Conservation (phyloP, 2,888 invertebrate species). For the Standfussiana lucernea region DNA sequence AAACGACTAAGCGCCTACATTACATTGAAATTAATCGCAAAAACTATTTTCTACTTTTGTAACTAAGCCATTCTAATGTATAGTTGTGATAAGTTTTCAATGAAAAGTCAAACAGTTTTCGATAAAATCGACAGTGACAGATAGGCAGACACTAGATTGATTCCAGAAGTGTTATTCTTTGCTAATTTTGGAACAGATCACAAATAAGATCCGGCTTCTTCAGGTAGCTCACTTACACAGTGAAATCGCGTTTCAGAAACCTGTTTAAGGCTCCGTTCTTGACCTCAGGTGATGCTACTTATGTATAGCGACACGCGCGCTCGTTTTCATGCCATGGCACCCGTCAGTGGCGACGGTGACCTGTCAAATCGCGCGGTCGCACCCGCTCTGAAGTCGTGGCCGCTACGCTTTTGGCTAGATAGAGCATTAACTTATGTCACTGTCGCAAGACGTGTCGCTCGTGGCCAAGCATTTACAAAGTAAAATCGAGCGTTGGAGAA, state of each 20-base stretch:
- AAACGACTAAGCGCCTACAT: neutral
- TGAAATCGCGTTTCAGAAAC: neutral
- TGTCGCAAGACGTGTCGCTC: too few relatives aligned
- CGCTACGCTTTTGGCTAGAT: too few relatives aligned
- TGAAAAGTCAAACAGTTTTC: neutral
- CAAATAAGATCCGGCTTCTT: neutral
- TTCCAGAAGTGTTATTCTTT: slow-evolving; percentile 14
- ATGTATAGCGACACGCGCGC: neutral
- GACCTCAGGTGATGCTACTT: neutral
- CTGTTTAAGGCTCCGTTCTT: neutral
- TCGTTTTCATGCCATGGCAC: neutral
- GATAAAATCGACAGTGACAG: neutral
- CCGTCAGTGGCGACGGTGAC: neutral
- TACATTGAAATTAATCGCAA: neutral
- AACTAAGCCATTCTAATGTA: neutral
- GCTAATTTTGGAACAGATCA: slow-evolving; percentile 8
- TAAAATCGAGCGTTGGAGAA: neutral
- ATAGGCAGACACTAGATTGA: slow-evolving; percentile 4
- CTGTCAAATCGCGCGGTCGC: neutral
- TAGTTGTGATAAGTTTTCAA: neutral
- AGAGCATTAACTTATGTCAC: too few relatives aligned
- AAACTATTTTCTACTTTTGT: slow-evolving; percentile 4
- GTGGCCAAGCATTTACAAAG: neutral
- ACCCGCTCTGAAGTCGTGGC: neutral
- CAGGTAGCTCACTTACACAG: neutral